A percentile compares a stretch with the other conserved stretches of the same genome.
Evolutionary conservation across 2,797 vertebrate species (phyloP).

Genomic region (Brachyrhaphis roseni): DNA sequence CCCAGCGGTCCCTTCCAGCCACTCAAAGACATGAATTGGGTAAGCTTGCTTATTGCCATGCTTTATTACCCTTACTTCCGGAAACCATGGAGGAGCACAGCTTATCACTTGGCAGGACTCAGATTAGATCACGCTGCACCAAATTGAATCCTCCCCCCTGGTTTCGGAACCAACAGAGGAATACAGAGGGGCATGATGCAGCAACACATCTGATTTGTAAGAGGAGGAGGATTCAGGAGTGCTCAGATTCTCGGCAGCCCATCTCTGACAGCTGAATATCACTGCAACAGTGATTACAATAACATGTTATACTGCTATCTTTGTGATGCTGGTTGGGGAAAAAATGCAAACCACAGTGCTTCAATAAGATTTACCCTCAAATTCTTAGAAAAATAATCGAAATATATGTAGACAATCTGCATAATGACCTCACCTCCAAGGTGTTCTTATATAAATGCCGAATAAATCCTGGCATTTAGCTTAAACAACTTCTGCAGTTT

Average conservation of each 20-base stretch:
- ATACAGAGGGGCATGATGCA: slow-evolving; percentile 63
- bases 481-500: slow-evolving; percentile 14
- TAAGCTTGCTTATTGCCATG: slow-evolving; percentile 70
- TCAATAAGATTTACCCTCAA: slow-evolving; percentile 3
- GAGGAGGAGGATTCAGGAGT: slow-evolving; percentile 34
- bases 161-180: slow-evolving; percentile 61
- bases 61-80: slow-evolving; percentile 73
- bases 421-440: slow-evolving; percentile 16
- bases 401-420: slow-evolving; percentile 12
- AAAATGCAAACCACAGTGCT: slow-evolving; percentile 11
- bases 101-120: slow-evolving; percentile 75
- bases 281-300: slow-evolving; percentile 8
- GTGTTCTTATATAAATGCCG: slow-evolving; percentile 20
- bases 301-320: slow-evolving; percentile 14
- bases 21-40: slow-evolving; percentile 71
- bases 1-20: slow-evolving; percentile 50
- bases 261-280: slow-evolving; percentile 40
- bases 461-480: slow-evolving; percentile 30
- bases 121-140: slow-evolving; percentile 82
- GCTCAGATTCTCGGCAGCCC: slow-evolving; percentile 25
- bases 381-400: slow-evolving; percentile 14
- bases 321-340: background rate
- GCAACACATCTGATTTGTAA: slow-evolving; percentile 64
- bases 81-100: slow-evolving; percentile 65
- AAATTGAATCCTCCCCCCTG: slow-evolving; percentile 75